Evolutionary conservation across 2,888 invertebrate genomes (phyloP).

Genomic region (Bellardia pandia): DNA sequence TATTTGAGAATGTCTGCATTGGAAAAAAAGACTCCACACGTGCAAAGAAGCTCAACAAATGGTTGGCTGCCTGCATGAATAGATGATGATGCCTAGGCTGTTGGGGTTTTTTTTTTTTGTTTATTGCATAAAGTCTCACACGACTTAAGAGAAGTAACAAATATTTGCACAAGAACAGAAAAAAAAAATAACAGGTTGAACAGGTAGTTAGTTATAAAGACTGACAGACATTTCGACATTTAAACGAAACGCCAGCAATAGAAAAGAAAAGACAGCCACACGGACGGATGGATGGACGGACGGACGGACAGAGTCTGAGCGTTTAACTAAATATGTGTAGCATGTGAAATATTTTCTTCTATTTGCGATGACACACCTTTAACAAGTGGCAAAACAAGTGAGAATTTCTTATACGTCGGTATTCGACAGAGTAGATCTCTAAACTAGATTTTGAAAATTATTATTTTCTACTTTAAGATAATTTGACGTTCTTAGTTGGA

Average conservation of each 20-base stretch:
- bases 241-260: slow-evolving; percentile 11
- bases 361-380: not conserved
- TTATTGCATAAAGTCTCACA: slow-evolving; percentile 47
- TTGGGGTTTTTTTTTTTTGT: not conserved
- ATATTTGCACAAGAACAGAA: slow-evolving; percentile 10
- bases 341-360: not conserved
- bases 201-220: slow-evolving; percentile 62
- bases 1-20: not conserved
- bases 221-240: slow-evolving; percentile 27
- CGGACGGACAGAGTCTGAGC: not conserved
- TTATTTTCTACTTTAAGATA: too few relatives aligned
- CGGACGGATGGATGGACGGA: not conserved
- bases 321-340: not conserved
- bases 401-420: too few relatives aligned
- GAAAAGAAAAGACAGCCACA: too few relatives aligned
- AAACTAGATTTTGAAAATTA: too few relatives aligned
- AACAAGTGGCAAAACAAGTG: not conserved
- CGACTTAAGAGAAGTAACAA: slow-evolving; percentile 46
- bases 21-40: slow-evolving; percentile 62
- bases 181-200: slow-evolving; percentile 58
- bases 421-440: too few relatives aligned
- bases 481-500: too few relatives aligned
- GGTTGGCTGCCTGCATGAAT: not conserved
- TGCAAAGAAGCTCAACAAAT: slow-evolving; percentile 64
- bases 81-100: not conserved